Percentiles rank a stretch among this genome's conserved stretches.
phyloP scores from a whole-genome alignment of 2,113 vertebrate species.

The Nycticorax nycticorax region DNA sequence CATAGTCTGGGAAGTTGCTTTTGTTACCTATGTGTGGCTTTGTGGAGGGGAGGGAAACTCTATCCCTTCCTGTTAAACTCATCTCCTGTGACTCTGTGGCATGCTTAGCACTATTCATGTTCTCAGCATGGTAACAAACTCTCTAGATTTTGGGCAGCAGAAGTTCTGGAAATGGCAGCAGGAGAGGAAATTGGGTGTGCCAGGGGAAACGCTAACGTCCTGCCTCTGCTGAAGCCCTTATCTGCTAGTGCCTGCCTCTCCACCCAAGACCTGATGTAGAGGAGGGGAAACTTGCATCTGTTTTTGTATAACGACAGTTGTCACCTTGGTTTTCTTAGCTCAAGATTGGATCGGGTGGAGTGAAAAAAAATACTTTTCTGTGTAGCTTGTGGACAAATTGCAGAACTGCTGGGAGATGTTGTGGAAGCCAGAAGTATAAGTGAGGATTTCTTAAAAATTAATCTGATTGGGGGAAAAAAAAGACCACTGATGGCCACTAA shows the following conservation, averaged over 20 bases:
- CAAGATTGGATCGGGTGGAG: background rate
- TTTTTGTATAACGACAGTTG: background rate
- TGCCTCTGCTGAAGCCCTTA: background rate
- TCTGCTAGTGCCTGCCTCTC: background rate
- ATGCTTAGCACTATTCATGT: background rate
- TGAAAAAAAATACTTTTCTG: background rate
- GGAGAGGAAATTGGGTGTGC: background rate
- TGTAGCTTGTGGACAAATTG: background rate
- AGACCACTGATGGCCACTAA: background rate
- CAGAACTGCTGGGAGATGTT: background rate
- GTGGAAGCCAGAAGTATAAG: background rate
- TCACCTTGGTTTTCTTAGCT: background rate
- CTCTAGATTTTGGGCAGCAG: background rate
- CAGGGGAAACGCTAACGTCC: background rate
- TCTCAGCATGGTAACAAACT: background rate
- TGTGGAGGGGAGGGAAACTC: background rate
- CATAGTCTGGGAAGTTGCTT: background rate
- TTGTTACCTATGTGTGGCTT: background rate
- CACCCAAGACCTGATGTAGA: background rate
- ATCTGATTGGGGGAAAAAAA: background rate
- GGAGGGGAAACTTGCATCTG: background rate
- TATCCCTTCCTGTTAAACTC: background rate
- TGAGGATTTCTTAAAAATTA: accelerated
- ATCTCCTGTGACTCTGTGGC: background rate
- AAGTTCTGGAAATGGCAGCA: background rate